Conservation (phyloP, 2,888 invertebrate genomes). For the Pollenia amentaria region DNA sequence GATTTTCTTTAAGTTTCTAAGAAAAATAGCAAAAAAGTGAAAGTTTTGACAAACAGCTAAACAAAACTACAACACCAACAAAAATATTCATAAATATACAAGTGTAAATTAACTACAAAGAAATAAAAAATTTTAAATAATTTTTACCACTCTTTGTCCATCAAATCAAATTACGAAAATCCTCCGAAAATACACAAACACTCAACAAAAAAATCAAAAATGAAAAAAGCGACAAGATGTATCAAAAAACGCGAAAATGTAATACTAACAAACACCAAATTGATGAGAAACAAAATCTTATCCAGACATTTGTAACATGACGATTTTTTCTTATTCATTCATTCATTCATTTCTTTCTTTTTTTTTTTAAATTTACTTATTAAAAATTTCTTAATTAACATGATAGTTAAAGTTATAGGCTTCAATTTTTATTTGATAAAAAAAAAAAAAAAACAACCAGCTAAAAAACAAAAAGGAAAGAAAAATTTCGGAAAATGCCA, state of each 20-base stretch:
- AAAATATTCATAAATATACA: conserved; percentile 62
- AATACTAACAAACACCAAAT: conserved; percentile 33
- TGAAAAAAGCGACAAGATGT: conserved; percentile 2
- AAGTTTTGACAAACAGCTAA: conserved; percentile 54
- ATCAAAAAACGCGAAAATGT: conserved; percentile 47
- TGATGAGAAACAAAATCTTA: conserved; percentile 35
- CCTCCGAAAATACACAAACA: conserved; percentile 28
- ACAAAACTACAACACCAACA: conserved; percentile 15
- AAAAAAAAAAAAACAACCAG: neutral
- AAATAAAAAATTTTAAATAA: conserved; percentile 48
- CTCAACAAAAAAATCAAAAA: neutral
- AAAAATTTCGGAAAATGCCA: conserved; percentile 32
- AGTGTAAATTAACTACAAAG: conserved; percentile 66
- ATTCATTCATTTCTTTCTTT: neutral
- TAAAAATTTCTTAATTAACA: conserved; percentile 73
- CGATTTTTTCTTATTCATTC: conserved; percentile 31
- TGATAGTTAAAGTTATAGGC: conserved; percentile 64
- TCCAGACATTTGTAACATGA: conserved; percentile 66
- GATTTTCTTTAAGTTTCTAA: conserved; percentile 68
- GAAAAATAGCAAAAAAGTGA: conserved; percentile 63
- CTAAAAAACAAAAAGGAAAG: conserved; percentile 21
- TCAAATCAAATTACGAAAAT: conserved; percentile 64
- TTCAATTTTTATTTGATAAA: conserved; percentile 62
- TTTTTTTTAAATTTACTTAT: conserved; percentile 49
- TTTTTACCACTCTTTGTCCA: conserved; percentile 47